phyloP scores from a whole-genome alignment of 2,888 invertebrate genomes.

The Pomacea canaliculata region DNA sequence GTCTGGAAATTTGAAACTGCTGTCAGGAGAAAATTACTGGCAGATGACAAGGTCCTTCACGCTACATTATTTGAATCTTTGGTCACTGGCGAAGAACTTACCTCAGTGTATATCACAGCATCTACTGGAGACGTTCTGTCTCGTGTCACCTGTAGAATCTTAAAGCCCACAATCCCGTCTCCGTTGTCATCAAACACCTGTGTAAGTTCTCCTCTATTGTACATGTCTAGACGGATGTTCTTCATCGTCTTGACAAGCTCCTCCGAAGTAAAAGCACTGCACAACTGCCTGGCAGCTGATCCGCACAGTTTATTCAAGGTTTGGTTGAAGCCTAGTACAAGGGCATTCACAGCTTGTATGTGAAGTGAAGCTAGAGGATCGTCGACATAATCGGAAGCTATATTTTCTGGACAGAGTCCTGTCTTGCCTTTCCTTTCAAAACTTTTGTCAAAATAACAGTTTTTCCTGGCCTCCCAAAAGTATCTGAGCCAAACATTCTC shows the following conservation, averaged over 20 bases:
- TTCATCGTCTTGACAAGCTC: slow-evolving; percentile 1
- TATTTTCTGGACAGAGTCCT: not conserved
- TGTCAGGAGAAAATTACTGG: no score
- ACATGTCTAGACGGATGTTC: slow-evolving; percentile 14
- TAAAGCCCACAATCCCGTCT: slow-evolving; percentile 22
- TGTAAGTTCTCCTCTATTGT: not conserved
- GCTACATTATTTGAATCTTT: no score
- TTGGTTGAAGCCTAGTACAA: slow-evolving; percentile 4
- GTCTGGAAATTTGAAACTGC: no score
- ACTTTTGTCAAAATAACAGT: slow-evolving; percentile 42
- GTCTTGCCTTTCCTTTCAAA: slow-evolving; percentile 23
- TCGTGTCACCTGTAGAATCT: slow-evolving; percentile 3
- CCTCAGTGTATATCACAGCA: no score
- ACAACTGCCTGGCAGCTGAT: not conserved
- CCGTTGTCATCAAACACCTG: slow-evolving; percentile 14
- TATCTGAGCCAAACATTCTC: slow-evolving; percentile 36
- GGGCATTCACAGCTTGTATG: slow-evolving; percentile 9
- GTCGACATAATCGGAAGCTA: not conserved
- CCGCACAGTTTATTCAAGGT: not conserved
- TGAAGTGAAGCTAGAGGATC: slow-evolving; percentile 1
- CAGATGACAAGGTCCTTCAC: no score
- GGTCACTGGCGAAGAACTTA: no score
- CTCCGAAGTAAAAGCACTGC: not conserved
- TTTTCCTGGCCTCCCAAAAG: slow-evolving; percentile 36
- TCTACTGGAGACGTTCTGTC: not conserved